Evolutionary conservation across 1,140 invertebrate genomes (phyloP), one percentile per base, ranked within the genome.

Genomic region (Idris sp.): DNA sequence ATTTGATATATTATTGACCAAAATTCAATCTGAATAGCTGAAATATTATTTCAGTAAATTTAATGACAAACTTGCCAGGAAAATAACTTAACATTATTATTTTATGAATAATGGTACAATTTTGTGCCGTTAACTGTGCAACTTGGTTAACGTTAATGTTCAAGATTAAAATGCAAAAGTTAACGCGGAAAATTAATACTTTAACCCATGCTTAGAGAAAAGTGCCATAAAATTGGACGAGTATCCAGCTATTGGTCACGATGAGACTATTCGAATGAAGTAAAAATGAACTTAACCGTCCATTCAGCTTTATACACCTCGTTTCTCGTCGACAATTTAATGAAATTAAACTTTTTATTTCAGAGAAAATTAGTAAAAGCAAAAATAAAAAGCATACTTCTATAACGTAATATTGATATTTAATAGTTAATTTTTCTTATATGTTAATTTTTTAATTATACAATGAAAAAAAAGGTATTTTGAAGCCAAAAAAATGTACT

Each of bases 241-340:
- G 56, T 54, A 30, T 31, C 18, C 22, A 22, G 40, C 61, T 69
- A 61, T 59, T 36, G 67, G 56, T 71, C 56, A 71, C 48, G 54
- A 59, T 44, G 56, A 46, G 48, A 56, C 46, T n/a, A 61, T 59
- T 69, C 65, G 51, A 68, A 58, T 68, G 48, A 58, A 69, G 30
- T 36, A 59, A 59, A 59, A 44, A 46, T 25, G n/a, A 26, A 44
- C 41, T 33, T 16, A 30, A 41, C 13, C 19, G 13, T 36, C 18
- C 16, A 14, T 8, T 2, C 2, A 44, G 19, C 16, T 19, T 26
- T 19, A 35, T 41, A 31, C 26, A 25, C 16, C 28, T 28, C 25
- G 46, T 46, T 22, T 22, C 2, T 22, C 7, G 18, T 33, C 6
- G 22, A 41, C 26, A 5, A 6, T 31, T 56, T 43, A 56, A 16